Evolutionary conservation across 2,888 invertebrate genomes (phyloP), one percentile per base, ranked within the genome.

Genomic region (Pasiphila rectangulata): DNA sequence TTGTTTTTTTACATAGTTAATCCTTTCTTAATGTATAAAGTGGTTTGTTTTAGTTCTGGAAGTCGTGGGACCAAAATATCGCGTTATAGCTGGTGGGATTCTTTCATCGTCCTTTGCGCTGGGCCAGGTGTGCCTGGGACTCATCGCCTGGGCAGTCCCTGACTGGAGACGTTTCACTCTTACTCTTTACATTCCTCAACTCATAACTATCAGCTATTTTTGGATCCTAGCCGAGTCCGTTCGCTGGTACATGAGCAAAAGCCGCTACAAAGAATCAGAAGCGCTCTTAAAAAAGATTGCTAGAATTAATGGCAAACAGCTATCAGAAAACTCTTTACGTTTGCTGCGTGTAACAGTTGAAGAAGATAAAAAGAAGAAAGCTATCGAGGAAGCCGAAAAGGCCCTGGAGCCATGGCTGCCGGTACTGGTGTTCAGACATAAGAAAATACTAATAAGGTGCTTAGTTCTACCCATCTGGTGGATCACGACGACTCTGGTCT

Each of bases 171-270:
- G 80, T 10, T 79, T 93, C 5, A 90, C 94, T 3, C 84, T 93
- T 7, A 83, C 92, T 0, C 79, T 94, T 7, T 95, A 95, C 66
- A 75, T 90, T 0, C 95, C 95, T 0, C 91, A 92, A 10, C 71
- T 94, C 2, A 64, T 94, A 0, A 90, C 93, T 20, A 63, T 95
- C 6, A 70, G 89, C 2, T 93, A 93, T 63, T 91, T 92, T 54
- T 93, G 93, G 91, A 63, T 93, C 5, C 76, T 93, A 40, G 90
- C 93, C 0, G 94, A 94, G 73, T 94, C 94, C 2, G 89, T 94
- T 0, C 89, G 95, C 48, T 96, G 96, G 95, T 90, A 94, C 32
- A 77, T 95, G 57, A 92, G 93, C 40, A 93, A 93, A 64, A 91
- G 92, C 0, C 88, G 91, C 42, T 90, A 90, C 49, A 90, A 92